Base-by-base conservation (phyloP, 2,888 invertebrate species). In the Hypselothyrea guttata region DNA sequence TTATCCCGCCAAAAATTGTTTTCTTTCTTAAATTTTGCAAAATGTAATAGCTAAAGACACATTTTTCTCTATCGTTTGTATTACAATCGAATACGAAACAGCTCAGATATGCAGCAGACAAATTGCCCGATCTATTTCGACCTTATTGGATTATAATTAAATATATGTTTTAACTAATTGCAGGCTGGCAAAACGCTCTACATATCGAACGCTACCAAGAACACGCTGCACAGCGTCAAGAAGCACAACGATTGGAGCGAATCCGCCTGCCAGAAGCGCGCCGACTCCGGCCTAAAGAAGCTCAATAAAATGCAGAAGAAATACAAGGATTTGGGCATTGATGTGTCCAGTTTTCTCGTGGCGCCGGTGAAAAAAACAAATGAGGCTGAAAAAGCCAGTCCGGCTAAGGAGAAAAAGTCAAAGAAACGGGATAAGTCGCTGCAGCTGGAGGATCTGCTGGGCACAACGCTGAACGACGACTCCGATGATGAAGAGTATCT, bases 401-500 rank as follows among this genome's bases (percentile, higher is more conserved):
- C 41, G 1, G 41, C 2, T 11, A 75, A 70, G 30, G n/a, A 8
- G 13, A 84, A 79, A 33, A 84, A 65, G 31, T 18, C 61, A 0
- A 86, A 84, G 35, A 83, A 63, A 34, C 8, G 56, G 1, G 67
- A 75, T 37, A 79, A 83, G 4, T 53, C 73, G 7, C 48, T 75
- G 0, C 48, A 77, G 38, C 45, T 88, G 2, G 75, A 84, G 48
- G 88, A 89, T 57, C 60, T 89, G 9, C 47, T 89, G 28, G 88
- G 84, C 11, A 83, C 64, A 7, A 88, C 89, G 4, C 62, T 89
- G 5, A 75, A 71, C 42, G 89, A 89, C 2, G 89, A 88, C 30
- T 86, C 89, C 1, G 86, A 86, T 3, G 89, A 88, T 65, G 89
- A 88, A 47, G 89, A 88, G 35, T 89, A 78, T 45, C 67, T 64